These are phyloP conservation scores for Phenganax stokvisi DNA, from an alignment of 92 coral and sea anemone genomes.

Conservation along the genomic window DNA sequence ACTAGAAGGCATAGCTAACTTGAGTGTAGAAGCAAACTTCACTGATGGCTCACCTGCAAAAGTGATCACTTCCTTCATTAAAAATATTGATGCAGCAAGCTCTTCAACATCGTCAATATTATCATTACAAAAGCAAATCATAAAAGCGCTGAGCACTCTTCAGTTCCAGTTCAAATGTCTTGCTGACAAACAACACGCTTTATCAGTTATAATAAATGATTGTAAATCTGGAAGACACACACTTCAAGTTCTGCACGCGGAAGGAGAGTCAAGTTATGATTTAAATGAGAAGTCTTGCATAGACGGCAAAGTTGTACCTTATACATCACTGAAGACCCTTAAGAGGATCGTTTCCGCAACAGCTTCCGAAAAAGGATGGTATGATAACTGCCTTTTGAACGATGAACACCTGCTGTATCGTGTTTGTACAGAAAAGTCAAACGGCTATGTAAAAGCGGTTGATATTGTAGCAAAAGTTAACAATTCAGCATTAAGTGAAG, in stretches of 20 bases:
- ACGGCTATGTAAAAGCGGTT: constrained; percentile 20
- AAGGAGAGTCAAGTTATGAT: neutral
- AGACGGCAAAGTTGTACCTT: neutral
- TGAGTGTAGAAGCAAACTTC: constrained; percentile 12
- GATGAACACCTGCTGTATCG: constrained; percentile 18
- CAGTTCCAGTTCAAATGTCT: constrained; percentile 1
- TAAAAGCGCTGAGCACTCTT: neutral
- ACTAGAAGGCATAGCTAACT: constrained; percentile 27
- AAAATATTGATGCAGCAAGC: constrained; percentile 3
- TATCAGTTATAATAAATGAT: constrained; percentile 2
- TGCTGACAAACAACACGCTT: constrained; percentile 25
- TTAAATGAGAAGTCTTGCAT: constrained; percentile 16
- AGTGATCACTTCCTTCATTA: neutral
- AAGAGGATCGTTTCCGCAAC: neutral
- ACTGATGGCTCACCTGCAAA: neutral
- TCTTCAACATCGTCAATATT: neutral
- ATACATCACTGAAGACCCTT: constrained; percentile 1
- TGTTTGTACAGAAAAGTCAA: constrained; percentile 24
- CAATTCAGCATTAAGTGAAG: constrained; percentile 10
- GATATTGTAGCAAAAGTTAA: constrained; percentile 11
- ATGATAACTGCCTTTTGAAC: constrained; percentile 22
- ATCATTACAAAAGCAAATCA: neutral
- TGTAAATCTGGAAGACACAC: constrained; percentile 17
- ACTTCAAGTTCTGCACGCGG: neutral
- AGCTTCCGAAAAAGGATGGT: constrained; percentile 20